A percentile compares a stretch with the other conserved stretches of the same genome.
phyloP scores from a whole-genome alignment of 1,140 invertebrate species.

The Aradophagus sp. region DNA sequence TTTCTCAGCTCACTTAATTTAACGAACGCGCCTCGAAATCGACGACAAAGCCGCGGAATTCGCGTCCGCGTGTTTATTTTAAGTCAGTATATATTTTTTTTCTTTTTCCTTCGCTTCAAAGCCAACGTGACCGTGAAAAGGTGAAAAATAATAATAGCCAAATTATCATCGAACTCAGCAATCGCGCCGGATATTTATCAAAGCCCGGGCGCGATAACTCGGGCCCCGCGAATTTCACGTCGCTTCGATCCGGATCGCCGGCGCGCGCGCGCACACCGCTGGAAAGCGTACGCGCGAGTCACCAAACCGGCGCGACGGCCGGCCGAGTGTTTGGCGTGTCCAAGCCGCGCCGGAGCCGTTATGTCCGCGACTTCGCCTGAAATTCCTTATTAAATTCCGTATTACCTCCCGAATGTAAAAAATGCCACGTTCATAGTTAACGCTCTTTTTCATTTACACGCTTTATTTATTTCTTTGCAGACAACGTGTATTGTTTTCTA shows the following conservation, averaged over 20 bases:
- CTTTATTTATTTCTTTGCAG: no score
- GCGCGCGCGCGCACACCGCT: constrained; percentile 13
- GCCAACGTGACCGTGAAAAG: constrained; percentile 33
- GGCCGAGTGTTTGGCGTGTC: constrained; percentile 40
- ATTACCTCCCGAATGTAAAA: no score
- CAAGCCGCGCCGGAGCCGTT: constrained; percentile 35
- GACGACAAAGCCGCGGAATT: no score
- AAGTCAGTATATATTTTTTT: no score
- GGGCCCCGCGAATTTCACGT: constrained; percentile 46
- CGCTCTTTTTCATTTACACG: no score
- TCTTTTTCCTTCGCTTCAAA: no score
- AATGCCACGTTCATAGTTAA: no score
- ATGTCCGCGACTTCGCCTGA: constrained; percentile 7
- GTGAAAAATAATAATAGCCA: constrained; percentile 7
- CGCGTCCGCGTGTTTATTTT: no score
- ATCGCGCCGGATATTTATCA: constrained; percentile 34
- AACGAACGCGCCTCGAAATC: no score
- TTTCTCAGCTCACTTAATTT: no score
- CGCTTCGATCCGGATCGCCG: constrained; percentile 46
- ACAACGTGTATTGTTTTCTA: no score
- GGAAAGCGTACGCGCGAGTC: neutral
- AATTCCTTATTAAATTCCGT: neutral
- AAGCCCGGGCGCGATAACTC: constrained; percentile 31
- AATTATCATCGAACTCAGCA: constrained; percentile 16
- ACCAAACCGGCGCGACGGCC: constrained; percentile 29